Evolutionary conservation across 2,113 vertebrate genomes (phyloP).

Genomic region (Rattus rattus): DNA sequence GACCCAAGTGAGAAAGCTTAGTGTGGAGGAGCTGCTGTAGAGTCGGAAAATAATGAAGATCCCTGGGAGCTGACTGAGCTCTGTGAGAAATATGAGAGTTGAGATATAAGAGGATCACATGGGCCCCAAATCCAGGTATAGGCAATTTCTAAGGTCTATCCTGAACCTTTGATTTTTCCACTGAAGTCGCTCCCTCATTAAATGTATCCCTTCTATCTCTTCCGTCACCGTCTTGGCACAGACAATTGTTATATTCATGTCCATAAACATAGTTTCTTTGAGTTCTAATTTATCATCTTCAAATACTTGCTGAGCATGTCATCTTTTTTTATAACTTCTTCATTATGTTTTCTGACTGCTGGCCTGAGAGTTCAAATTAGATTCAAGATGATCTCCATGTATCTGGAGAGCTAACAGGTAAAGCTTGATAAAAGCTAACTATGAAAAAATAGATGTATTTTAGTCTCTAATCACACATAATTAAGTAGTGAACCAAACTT

Average conservation of each 20-base stretch:
- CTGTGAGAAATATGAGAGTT: neutral
- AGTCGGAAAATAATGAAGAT: neutral
- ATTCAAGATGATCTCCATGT: neutral
- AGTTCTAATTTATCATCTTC: constrained; percentile 25
- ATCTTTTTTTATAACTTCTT: constrained; percentile 38
- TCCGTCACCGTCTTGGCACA: neutral
- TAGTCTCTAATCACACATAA: neutral
- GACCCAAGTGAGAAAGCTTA: neutral
- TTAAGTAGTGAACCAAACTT: neutral
- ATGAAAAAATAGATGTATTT: neutral
- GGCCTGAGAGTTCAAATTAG: neutral
- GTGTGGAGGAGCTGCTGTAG: neutral
- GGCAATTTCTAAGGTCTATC: neutral
- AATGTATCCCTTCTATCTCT: neutral
- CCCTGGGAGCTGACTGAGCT: neutral
- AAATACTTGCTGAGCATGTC: neutral
- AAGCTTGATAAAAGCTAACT: neutral
- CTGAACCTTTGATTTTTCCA: neutral
- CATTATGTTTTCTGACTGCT: neutral
- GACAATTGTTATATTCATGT: neutral
- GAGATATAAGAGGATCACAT: neutral
- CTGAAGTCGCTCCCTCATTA: neutral
- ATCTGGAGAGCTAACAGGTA: neutral
- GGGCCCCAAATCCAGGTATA: neutral
- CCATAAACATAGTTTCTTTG: neutral